Conservation (phyloP, 1,140 invertebrate genomes). For the Cydia strobilella region DNA sequence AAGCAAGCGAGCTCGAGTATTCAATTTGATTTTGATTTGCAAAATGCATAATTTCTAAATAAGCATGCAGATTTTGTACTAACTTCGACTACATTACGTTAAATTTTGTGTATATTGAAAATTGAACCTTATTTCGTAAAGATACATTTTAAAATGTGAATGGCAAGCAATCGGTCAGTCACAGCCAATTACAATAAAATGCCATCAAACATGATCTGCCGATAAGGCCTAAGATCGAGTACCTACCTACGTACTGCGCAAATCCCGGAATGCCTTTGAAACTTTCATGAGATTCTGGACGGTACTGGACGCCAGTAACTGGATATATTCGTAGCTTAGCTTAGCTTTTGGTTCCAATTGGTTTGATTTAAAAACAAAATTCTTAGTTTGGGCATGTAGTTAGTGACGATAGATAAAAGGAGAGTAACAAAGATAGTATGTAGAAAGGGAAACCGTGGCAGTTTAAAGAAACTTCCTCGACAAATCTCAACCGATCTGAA, state of each 20-base stretch:
- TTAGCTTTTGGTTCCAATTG: too few relatives aligned
- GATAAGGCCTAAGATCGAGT: constrained; percentile 29
- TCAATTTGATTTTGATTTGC: not conserved
- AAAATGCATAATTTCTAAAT: not conserved
- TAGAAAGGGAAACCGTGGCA: too few relatives aligned
- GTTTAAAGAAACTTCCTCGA: too few relatives aligned
- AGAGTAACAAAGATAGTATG: too few relatives aligned
- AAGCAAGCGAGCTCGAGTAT: not conserved
- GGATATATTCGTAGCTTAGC: not conserved
- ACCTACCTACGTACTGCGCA: not conserved
- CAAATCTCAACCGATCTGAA: too few relatives aligned
- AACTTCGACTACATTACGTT: not conserved
- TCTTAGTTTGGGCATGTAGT: too few relatives aligned
- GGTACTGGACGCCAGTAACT: too few relatives aligned
- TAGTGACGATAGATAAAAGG: too few relatives aligned
- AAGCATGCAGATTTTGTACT: not conserved
- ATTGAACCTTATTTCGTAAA: not conserved
- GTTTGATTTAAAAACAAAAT: too few relatives aligned
- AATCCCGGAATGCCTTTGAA: constrained; percentile 3
- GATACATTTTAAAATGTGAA: not conserved
- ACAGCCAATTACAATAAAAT: constrained; percentile 9
- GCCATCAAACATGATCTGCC: constrained; percentile 22
- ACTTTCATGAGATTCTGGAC: constrained; percentile 12
- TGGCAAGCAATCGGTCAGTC: not conserved
- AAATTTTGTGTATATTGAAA: not conserved